Conservation (phyloP, 2,888 invertebrate genomes). For the Ecliptopera silaceata region DNA sequence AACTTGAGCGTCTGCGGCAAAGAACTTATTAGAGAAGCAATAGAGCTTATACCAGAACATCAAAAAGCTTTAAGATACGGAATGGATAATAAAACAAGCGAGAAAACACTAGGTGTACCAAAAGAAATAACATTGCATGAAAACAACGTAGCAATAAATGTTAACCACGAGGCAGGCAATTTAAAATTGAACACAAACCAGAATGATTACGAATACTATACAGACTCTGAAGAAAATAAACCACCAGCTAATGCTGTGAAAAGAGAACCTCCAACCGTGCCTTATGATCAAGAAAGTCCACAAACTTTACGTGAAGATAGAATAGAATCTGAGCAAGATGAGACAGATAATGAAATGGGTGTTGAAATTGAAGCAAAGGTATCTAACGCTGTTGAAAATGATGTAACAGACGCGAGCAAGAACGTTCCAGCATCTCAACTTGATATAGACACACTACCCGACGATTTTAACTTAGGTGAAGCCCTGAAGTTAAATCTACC, state of each 20-base stretch:
- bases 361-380: constrained; percentile 23
- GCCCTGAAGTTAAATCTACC: constrained; percentile 45
- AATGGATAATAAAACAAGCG: constrained; percentile 14
- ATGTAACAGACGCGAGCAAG: too few relatives aligned
- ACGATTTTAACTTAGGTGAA: constrained; percentile 21
- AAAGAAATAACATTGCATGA: not conserved
- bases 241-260: not conserved
- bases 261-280: constrained; percentile 27
- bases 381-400: not conserved
- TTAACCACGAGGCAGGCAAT: constrained; percentile 14
- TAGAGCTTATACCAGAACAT: constrained; percentile 44
- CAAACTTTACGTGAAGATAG: constrained; percentile 22
- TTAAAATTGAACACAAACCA: not conserved
- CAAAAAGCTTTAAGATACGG: constrained; percentile 31
- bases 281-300: constrained; percentile 31
- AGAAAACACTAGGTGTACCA: not conserved
- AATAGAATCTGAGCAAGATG: constrained; percentile 18
- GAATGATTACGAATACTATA: constrained; percentile 27
- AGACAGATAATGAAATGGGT: constrained; percentile 25
- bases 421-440: not conserved
- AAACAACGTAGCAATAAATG: not conserved
- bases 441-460: not conserved
- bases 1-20: constrained; percentile 56
- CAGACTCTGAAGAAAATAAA: constrained; percentile 29
- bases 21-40: constrained; percentile 48